phyloP scores from a whole-genome alignment of 92 coral and sea anemone species.

The Anthopleura xanthogrammica region DNA sequence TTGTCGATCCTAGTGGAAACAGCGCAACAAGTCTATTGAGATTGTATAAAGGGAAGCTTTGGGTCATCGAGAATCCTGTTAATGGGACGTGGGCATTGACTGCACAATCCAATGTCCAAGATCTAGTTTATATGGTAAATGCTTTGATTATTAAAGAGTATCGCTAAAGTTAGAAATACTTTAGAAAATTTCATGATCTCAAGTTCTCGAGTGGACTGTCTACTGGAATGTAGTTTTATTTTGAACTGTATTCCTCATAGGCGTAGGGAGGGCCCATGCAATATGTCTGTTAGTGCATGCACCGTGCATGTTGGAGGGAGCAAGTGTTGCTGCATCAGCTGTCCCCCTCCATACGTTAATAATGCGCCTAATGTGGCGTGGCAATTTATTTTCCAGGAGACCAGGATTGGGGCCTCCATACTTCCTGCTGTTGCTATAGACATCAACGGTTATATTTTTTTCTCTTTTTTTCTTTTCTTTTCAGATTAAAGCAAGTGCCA shows the following conservation, averaged over 20 bases:
- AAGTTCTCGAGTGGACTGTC: not conserved
- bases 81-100: slow-evolving; percentile 23
- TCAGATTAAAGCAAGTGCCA: slow-evolving; percentile 49
- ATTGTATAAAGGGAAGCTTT: slow-evolving; percentile 44
- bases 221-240: too few relatives aligned
- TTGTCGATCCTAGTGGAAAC: slow-evolving; percentile 47
- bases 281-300: too few relatives aligned
- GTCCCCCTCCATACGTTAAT: too few relatives aligned
- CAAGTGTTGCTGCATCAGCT: too few relatives aligned
- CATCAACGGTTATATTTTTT: not conserved
- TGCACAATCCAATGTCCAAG: not conserved
- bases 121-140: slow-evolving; percentile 13
- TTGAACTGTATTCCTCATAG: too few relatives aligned
- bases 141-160: too few relatives aligned
- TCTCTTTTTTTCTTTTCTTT: not conserved
- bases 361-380: too few relatives aligned
- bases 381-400: too few relatives aligned
- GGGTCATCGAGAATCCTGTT: slow-evolving; percentile 37
- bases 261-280: too few relatives aligned
- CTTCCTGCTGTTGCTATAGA: not conserved
- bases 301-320: too few relatives aligned
- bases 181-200: not conserved
- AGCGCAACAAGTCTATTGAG: slow-evolving; percentile 22
- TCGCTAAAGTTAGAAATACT: not conserved
- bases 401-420: too few relatives aligned